Evolutionary conservation across 2,113 vertebrate genomes (phyloP).

Genomic region (Uropsilus gracilis): DNA sequence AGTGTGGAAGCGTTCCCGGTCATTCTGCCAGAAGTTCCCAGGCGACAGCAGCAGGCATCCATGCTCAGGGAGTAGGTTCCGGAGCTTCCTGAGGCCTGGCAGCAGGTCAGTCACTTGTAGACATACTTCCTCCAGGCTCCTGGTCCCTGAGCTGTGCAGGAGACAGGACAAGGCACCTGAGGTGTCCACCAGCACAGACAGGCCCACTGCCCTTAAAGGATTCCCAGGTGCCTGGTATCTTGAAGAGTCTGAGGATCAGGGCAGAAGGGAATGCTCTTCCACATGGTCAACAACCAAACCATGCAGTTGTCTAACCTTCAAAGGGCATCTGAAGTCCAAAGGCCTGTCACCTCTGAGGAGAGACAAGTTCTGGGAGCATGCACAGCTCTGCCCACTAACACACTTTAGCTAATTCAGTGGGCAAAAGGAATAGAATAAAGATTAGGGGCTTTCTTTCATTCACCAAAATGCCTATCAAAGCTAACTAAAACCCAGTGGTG

Average conservation of each 20-base stretch:
- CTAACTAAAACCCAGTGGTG: not conserved
- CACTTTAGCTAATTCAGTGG: not conserved
- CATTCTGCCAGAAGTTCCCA: slow-evolving; percentile 99
- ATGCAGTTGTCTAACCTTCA: not conserved
- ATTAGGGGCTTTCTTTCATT: not conserved
- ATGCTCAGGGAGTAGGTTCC: slow-evolving; percentile 93
- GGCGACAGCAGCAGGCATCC: slow-evolving; percentile 97
- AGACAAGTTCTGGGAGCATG: not conserved
- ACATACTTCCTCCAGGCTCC: slow-evolving; percentile 94
- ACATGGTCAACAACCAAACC: not conserved
- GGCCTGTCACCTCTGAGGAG: not conserved
- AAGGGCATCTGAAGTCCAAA: too few species aligned
- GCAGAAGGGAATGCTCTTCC: not conserved
- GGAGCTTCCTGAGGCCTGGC: slow-evolving; percentile 93
- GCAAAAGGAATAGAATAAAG: not conserved
- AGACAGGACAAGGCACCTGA: rapidly evolving
- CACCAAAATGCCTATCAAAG: not conserved
- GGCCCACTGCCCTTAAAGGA: rapidly evolving
- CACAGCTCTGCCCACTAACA: not conserved
- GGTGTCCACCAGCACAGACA: rapidly evolving
- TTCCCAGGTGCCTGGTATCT: not conserved
- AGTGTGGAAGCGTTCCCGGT: slow-evolving; percentile 92
- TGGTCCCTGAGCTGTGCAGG: slow-evolving; percentile 86
- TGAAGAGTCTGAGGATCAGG: not conserved
- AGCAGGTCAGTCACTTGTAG: slow-evolving; percentile 96